These are phyloP conservation scores for Clavelina lepadiformis DNA, from an alignment of 23 tunicate genomes.

Conservation along the genomic window DNA sequence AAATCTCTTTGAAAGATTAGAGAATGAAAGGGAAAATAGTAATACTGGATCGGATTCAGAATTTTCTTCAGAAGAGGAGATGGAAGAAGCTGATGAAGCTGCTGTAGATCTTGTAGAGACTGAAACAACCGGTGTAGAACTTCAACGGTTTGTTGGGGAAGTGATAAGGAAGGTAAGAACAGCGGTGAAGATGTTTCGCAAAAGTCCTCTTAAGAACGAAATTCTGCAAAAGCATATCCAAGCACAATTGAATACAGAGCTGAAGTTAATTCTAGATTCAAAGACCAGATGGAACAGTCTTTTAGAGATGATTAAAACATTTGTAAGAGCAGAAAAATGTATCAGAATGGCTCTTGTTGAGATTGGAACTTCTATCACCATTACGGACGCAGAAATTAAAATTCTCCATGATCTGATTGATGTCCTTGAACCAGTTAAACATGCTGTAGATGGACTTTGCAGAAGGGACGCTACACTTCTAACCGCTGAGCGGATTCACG, in stretches of 20 bases:
- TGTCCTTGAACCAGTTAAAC: slow-evolving; percentile 46
- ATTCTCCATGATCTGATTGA: slow-evolving; percentile 37
- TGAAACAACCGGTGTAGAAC: slow-evolving; percentile 25
- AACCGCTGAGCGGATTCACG: slow-evolving; percentile 49
- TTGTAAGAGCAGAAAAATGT: slow-evolving; percentile 46
- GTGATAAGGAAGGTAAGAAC: slow-evolving; percentile 46
- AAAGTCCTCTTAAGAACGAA: slow-evolving; percentile 47
- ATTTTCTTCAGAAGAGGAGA: slow-evolving; percentile 53
- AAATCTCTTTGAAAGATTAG: slow-evolving; percentile 33
- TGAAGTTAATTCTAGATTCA: slow-evolving; percentile 58
- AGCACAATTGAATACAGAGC: slow-evolving; percentile 47
- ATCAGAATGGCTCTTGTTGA: slow-evolving; percentile 62
- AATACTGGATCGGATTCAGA: slow-evolving; percentile 34
- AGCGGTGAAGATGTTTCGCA: slow-evolving; percentile 42
- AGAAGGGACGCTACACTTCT: slow-evolving; percentile 35
- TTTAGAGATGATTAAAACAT: slow-evolving; percentile 48
- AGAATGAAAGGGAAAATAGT: slow-evolving; percentile 12
- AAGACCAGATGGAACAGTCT: slow-evolving; percentile 74
- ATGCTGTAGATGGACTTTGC: slow-evolving; percentile 39
- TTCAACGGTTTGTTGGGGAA: slow-evolving; percentile 55
- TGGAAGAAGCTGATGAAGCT: slow-evolving; percentile 42
- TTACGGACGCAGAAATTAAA: slow-evolving; percentile 24
- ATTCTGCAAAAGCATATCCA: slow-evolving; percentile 60
- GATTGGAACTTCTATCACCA: slow-evolving; percentile 27
- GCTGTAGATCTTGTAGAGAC: slow-evolving; percentile 41